Conservation (phyloP, 1,140 invertebrate species). For the Linepithema humile region DNA sequence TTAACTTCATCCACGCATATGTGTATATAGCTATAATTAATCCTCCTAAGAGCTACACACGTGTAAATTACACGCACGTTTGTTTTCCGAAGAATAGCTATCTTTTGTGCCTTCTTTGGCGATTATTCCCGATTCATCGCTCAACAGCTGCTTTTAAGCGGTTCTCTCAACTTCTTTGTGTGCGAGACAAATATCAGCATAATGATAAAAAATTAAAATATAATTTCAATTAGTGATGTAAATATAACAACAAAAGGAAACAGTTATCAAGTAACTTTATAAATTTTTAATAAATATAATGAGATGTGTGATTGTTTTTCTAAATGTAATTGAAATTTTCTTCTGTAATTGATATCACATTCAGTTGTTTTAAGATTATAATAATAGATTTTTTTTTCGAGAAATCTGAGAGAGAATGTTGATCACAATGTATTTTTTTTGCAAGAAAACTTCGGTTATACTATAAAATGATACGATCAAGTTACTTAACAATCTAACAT, state of each 20-base stretch:
- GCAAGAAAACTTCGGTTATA: not conserved
- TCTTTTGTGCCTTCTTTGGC: not conserved
- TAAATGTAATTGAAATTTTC: too few species aligned
- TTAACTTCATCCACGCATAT: conserved; percentile 23
- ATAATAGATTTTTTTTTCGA: not conserved
- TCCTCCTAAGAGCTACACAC: conserved; percentile 3
- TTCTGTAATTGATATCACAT: too few species aligned
- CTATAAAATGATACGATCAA: not conserved
- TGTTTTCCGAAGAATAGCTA: not conserved
- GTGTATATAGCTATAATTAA: conserved; percentile 16
- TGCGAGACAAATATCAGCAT: not conserved
- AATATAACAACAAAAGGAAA: too few species aligned
- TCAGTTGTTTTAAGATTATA: not conserved
- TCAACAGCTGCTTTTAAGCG: not conserved
- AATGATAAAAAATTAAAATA: not conserved
- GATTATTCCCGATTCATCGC: not conserved
- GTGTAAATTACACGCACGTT: conserved; percentile 6
- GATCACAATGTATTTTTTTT: not conserved
- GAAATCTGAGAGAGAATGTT: too few species aligned
- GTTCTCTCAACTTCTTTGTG: not conserved
- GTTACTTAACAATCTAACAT: conserved; percentile 18
- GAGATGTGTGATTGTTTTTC: too few species aligned
- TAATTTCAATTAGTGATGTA: not conserved
- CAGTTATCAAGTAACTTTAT: too few species aligned
- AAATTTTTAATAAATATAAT: too few species aligned